These are phyloP conservation scores for Chiridota heheva DNA, from an alignment of 35 echinoderm and acorn worm species.

Conservation along the genomic window DNA sequence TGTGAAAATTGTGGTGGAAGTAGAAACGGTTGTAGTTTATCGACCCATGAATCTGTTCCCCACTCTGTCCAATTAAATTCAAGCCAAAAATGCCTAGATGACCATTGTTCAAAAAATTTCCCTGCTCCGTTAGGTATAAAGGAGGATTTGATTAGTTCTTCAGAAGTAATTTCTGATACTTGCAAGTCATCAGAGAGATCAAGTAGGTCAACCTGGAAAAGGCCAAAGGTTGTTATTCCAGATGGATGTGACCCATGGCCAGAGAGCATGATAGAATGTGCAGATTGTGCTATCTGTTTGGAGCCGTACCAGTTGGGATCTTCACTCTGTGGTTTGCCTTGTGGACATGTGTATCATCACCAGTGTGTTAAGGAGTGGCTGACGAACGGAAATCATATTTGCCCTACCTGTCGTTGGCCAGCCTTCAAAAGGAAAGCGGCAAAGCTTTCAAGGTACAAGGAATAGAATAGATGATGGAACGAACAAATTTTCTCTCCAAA, in stretches of 20 bases:
- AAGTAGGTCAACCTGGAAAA: neutral
- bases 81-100: no score
- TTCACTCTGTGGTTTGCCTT: conserved; percentile 80
- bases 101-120: no score
- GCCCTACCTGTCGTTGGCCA: conserved; percentile 92
- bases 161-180: no score
- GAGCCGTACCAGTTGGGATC: conserved; percentile 57
- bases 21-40: no score
- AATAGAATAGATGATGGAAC: no score
- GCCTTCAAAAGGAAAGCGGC: conserved; percentile 77
- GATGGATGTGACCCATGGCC: conserved; percentile 42
- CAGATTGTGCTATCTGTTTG: conserved; percentile 89
- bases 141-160: no score
- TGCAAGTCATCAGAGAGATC: neutral
- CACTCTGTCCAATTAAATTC: no score
- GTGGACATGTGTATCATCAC: conserved; percentile 82
- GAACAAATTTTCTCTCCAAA: no score
- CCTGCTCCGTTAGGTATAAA: no score
- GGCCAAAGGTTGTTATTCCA: neutral
- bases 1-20: no score
- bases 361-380: conserved; percentile 78
- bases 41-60: no score
- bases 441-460: conserved; percentile 79
- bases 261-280: conserved; percentile 49
- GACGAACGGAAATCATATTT: conserved; percentile 69